Base-by-base conservation (phyloP, 2,113 vertebrate genomes). In the Eurystomus gularis region DNA sequence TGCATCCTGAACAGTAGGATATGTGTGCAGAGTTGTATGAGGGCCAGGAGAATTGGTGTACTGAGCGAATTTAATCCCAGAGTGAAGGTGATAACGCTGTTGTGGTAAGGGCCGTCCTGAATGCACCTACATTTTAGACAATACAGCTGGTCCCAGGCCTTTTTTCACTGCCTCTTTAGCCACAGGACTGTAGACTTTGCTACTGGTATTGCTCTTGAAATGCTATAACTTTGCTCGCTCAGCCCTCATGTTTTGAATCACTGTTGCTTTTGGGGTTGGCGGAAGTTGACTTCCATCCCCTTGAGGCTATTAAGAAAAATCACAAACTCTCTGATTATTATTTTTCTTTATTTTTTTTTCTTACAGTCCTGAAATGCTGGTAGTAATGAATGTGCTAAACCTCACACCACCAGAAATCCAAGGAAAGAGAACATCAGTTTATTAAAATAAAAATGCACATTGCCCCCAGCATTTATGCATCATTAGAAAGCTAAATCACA, bases 221-320 rank as follows among this genome's bases (percentile, higher is more conserved):
- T 33, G 55, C 76, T 57, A 10, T 14, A 39, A 10, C 40, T 86
- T 62, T 21, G 10, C 51, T 84, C 20, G 17, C 62, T 82, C 35
- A 64, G 57, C 23, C 35, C 20, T 96, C 68, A 7, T 73, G 58
- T 57, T 93, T 86, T 76, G 76, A 42, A 84, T 86, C 83, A 60
- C 11, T 40, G 31, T 5, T 82, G 46, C 35, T 91, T 52, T 60
- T 13, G 4, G 7, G 4, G 5, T 6, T 19, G 60, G 10, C 33
- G 19, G 66, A 60, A 85, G 62, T 70, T 82, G 29, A 17, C 82
- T 68, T 86, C 42, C 35, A 37, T 44, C 17, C 65, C 37, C 65
- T 94, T 78, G 37, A 58, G 85, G 65, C 31, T 69, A 75, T 87
- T 93, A 89, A 57, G 78, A 48, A 58, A 94, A 90, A 80, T 81